A percentile compares a stretch with the other conserved stretches of the same genome.
Conservation (phyloP, 2,113 vertebrate genomes). For the Otus sunia region DNA sequence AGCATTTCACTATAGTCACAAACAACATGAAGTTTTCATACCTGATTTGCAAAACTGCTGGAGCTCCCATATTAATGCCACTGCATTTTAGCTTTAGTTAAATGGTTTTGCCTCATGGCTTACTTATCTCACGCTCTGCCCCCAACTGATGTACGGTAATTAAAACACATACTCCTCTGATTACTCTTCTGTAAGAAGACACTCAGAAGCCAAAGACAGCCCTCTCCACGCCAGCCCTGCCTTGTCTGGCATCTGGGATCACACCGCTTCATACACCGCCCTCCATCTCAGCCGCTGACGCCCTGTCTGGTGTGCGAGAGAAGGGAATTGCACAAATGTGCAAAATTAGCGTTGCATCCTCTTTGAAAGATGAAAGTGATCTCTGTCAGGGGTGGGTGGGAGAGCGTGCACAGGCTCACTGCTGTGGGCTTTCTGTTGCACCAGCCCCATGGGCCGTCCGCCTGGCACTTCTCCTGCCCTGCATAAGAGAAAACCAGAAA, state of each 20-base stretch:
- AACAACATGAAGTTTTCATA: background rate
- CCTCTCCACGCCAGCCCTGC: background rate
- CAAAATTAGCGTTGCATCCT: fast-evolving
- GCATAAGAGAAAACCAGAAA: fast-evolving
- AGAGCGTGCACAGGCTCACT: background rate
- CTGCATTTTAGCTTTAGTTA: background rate
- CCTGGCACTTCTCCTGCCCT: background rate
- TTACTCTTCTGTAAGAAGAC: background rate
- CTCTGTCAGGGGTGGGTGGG: fast-evolving
- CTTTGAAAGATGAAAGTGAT: background rate
- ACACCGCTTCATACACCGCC: background rate
- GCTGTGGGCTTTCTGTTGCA: fast-evolving
- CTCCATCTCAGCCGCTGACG: fast-evolving
- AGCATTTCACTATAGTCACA: background rate
- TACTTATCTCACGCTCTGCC: background rate
- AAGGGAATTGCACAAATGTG: background rate
- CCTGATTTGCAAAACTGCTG: background rate
- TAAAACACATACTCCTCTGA: too few relatives aligned
- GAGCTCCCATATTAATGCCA: background rate
- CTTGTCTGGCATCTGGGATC: background rate
- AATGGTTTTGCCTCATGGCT: background rate
- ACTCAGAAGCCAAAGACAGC: background rate
- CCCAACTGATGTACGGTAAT: background rate
- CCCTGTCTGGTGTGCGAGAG: background rate
- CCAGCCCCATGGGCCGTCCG: fast-evolving